Conservation (phyloP, 2,113 vertebrate species). For the Saguinus midas region DNA sequence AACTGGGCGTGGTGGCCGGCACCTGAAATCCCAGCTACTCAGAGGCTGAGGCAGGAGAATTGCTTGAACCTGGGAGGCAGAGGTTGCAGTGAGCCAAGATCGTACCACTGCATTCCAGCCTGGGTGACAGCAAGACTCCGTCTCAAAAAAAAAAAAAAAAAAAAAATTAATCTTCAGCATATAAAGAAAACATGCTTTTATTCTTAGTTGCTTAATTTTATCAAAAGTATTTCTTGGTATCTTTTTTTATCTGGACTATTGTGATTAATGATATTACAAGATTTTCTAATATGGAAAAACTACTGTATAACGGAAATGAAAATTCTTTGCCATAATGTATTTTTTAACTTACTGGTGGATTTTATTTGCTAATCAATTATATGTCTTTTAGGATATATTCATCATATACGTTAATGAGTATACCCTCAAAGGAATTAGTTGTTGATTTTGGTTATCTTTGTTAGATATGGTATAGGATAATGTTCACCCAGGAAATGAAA, state of each 20-base stretch:
- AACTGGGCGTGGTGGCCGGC: no score
- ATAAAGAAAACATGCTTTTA: not conserved
- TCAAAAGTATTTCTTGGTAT: not conserved
- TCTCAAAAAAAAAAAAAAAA: no score
- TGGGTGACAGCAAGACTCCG: no score
- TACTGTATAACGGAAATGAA: not conserved
- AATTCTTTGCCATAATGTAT: not conserved
- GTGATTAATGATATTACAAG: not conserved
- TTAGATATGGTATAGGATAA: not conserved
- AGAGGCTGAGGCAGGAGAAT: no score
- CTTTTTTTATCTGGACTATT: not conserved
- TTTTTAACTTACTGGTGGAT: not conserved
- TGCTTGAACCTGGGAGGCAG: no score
- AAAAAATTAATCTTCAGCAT: not conserved
- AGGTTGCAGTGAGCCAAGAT: no score
- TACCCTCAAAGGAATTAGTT: not conserved
- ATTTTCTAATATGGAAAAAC: not conserved
- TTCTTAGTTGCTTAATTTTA: not conserved
- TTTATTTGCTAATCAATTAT: not conserved
- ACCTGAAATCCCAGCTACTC: no score
- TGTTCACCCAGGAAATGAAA: not conserved
- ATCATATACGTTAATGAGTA: not conserved
- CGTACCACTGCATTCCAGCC: no score
- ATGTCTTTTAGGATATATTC: not conserved
- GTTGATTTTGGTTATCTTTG: not conserved